phyloP scores from a whole-genome alignment of 2,113 vertebrate species.

The Porphyrio hochstetteri region DNA sequence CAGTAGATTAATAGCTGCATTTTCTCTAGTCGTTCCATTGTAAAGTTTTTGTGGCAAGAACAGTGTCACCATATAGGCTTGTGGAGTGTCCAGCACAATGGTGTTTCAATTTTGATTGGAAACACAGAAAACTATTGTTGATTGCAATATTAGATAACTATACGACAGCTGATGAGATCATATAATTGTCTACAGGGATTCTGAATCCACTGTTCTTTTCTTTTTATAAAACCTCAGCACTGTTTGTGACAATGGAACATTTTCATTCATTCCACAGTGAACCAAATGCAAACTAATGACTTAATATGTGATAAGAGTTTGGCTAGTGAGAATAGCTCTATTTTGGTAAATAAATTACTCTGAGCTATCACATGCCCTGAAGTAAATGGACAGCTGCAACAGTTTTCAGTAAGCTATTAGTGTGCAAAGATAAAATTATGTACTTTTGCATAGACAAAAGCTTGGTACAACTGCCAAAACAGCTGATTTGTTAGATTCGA shows the following conservation, averaged over 20 bases:
- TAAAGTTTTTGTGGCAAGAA: neutral
- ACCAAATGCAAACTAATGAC: slow-evolving; percentile 46
- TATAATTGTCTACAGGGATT: neutral
- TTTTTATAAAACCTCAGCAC: neutral
- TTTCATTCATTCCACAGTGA: slow-evolving; percentile 33
- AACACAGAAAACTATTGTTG: slow-evolving; percentile 32
- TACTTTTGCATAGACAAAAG: slow-evolving; percentile 54
- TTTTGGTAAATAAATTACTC: slow-evolving; percentile 63
- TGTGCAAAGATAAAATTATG: slow-evolving; percentile 50
- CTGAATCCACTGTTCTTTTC: neutral
- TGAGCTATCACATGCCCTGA: neutral
- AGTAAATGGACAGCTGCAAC: slow-evolving; percentile 41
- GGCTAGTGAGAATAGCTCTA: neutral
- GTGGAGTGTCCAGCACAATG: neutral
- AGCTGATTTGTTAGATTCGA: slow-evolving; percentile 22
- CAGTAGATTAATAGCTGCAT: neutral
- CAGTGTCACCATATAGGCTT: neutral
- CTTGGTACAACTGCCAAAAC: neutral
- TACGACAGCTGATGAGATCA: neutral
- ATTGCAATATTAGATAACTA: slow-evolving; percentile 36
- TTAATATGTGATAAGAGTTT: slow-evolving; percentile 15
- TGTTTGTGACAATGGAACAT: neutral
- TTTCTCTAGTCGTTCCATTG: neutral
- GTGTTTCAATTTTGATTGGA: neutral
- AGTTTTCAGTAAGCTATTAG: slow-evolving; percentile 52